These are phyloP conservation scores for Heliconius erato DNA, from an alignment of 2,888 invertebrate species.

Conservation along the genomic window DNA sequence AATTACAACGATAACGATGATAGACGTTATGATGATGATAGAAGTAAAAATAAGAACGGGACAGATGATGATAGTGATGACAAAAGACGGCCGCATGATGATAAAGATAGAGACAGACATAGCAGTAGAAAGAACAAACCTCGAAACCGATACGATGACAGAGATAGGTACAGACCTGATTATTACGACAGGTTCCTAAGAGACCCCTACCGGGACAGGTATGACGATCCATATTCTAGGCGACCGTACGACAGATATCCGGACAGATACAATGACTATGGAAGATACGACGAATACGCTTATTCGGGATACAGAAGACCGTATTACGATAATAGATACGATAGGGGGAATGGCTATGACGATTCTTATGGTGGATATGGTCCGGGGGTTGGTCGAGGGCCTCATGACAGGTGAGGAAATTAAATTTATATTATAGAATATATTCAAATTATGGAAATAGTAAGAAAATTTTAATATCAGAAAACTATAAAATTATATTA, in stretches of 20 bases:
- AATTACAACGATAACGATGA: constrained; percentile 55
- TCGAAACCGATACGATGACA: constrained; percentile 70
- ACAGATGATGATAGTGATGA: constrained; percentile 62
- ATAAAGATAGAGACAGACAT: constrained; percentile 67
- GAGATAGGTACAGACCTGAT: constrained; percentile 78
- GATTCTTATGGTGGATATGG: constrained; percentile 74
- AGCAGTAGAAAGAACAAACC: constrained; percentile 67
- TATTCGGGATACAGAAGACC: constrained; percentile 68
- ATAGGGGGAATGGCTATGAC: constrained; percentile 65
- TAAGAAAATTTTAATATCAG: too few relatives aligned
- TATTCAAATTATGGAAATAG: not conserved
- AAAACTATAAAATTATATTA: too few relatives aligned
- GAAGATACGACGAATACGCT: constrained; percentile 63
- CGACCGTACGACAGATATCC: constrained; percentile 72
- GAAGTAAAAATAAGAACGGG: constrained; percentile 62
- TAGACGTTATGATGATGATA: constrained; percentile 53
- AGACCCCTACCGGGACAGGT: constrained; percentile 74
- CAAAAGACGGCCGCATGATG: constrained; percentile 60
- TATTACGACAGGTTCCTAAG: constrained; percentile 78
- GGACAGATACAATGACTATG: constrained; percentile 65
- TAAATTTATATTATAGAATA: not conserved
- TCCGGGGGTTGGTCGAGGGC: constrained; percentile 72
- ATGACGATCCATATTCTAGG: constrained; percentile 67
- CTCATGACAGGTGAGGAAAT: constrained; percentile 79
- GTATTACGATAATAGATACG: constrained; percentile 62